Evolutionary conservation across 2,113 vertebrate species (phyloP).

Genomic region (Macheiramphus alcinus): DNA sequence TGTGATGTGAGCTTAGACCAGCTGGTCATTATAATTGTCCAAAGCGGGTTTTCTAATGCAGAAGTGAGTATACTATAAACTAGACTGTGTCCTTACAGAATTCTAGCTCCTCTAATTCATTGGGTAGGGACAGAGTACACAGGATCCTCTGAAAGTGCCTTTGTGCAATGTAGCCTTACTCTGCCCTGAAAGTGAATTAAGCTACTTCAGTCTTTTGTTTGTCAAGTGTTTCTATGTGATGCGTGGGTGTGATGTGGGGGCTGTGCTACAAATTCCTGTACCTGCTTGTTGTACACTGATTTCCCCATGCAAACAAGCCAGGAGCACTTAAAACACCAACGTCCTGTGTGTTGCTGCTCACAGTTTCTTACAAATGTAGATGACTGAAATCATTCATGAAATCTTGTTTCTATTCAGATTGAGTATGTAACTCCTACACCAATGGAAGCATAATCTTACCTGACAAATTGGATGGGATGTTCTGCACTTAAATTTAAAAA

Average conservation of each 20-base stretch:
- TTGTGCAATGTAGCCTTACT: background rate
- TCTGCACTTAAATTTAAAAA: slow-evolving; percentile 1
- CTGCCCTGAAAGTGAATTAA: background rate
- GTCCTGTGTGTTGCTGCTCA: background rate
- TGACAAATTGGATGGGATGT: background rate
- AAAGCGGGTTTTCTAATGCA: background rate
- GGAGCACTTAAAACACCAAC: background rate
- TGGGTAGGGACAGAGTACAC: background rate
- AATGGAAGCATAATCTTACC: background rate
- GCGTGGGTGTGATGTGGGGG: background rate
- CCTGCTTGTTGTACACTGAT: background rate
- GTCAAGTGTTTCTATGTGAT: background rate
- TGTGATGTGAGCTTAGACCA: background rate
- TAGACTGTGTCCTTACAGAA: background rate
- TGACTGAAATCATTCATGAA: background rate
- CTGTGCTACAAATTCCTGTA: background rate
- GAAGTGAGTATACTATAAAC: fast-evolving
- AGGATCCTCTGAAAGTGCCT: background rate
- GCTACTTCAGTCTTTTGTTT: background rate
- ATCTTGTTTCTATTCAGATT: background rate
- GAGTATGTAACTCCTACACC: background rate
- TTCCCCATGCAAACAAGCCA: background rate
- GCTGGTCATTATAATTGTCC: background rate
- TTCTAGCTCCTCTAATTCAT: background rate
- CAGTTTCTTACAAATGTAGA: background rate